Percentiles rank a stretch among this genome's conserved stretches.
Evolutionary conservation across 2,797 vertebrate species (phyloP).

Genomic region (Poecilia velifera): DNA sequence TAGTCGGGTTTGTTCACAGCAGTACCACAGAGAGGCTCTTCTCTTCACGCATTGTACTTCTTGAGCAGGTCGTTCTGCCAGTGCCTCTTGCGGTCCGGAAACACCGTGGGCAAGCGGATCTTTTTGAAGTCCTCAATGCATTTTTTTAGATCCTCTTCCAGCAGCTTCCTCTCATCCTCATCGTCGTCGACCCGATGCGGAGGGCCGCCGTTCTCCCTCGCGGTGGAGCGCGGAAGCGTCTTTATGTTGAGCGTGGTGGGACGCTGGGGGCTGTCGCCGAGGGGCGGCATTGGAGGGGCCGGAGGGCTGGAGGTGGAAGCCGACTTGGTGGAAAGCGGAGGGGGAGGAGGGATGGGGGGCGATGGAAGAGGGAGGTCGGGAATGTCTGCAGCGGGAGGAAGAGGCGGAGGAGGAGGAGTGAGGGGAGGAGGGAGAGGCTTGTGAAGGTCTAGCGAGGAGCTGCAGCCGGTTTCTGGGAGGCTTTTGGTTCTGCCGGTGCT

Average conservation of each 20-base stretch:
- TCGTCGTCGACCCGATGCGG: conserved; percentile 52
- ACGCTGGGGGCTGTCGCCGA: conserved; percentile 56
- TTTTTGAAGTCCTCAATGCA: conserved; percentile 91
- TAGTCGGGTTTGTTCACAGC: background rate
- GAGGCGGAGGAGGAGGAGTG: conserved; percentile 51
- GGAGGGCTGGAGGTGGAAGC: conserved; percentile 47
- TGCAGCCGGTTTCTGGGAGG: conserved; percentile 55
- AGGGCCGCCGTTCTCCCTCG: conserved; percentile 77
- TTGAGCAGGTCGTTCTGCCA: conserved; percentile 92
- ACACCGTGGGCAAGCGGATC: conserved; percentile 85
- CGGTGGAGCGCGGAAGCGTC: conserved; percentile 52
- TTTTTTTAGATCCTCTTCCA: conserved; percentile 88
- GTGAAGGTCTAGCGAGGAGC: conserved; percentile 10
- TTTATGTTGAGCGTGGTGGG: conserved; percentile 73
- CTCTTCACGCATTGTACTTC: conserved; percentile 86
- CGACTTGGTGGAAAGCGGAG: conserved; percentile 51
- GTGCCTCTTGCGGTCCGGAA: conserved; percentile 89
- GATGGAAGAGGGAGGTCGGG: conserved; percentile 49
- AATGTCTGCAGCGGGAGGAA: conserved; percentile 34
- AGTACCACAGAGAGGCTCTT: conserved; percentile 15
- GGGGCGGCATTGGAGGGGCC: conserved; percentile 20
- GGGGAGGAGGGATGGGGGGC: conserved; percentile 52
- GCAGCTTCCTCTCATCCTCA: conserved; percentile 80
- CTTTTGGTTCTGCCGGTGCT: conserved; percentile 45
- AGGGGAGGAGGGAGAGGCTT: conserved; percentile 19